phyloP scores from a whole-genome alignment of 1,140 invertebrate species.

The Patella vulgata region DNA sequence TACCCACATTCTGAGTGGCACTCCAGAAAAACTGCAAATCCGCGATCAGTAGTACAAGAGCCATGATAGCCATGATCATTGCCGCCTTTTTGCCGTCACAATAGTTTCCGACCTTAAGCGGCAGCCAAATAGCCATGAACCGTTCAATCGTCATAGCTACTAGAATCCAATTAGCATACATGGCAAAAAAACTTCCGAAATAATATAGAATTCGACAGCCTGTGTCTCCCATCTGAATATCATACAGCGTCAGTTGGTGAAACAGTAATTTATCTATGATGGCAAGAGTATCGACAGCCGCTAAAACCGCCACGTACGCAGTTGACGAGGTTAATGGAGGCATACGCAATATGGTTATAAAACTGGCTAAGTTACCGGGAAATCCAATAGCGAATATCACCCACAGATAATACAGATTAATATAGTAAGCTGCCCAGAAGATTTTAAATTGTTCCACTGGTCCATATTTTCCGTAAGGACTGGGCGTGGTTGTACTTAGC shows the following conservation, averaged over 20 bases:
- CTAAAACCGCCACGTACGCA: constrained; percentile 42
- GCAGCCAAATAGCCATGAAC: constrained; percentile 51
- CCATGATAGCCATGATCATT: constrained; percentile 17
- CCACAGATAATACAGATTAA: constrained; percentile 51
- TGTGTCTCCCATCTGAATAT: constrained; percentile 36
- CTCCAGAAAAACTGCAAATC: constrained; percentile 11
- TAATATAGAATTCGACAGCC: constrained; percentile 43
- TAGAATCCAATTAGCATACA: constrained; percentile 54
- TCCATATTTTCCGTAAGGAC: constrained; percentile 7
- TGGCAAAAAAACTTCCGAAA: constrained; percentile 40
- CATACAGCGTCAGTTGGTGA: constrained; percentile 31
- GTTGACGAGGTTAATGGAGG: constrained; percentile 45
- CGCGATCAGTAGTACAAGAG: constrained; percentile 9
- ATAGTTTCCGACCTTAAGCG: constrained; percentile 41
- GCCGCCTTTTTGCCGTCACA: constrained; percentile 28
- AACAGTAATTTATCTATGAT: constrained; percentile 42
- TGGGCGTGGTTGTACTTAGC: not conserved
- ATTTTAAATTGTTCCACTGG: constrained; percentile 11
- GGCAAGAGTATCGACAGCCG: constrained; percentile 38
- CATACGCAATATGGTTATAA: constrained; percentile 46
- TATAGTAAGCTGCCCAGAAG: constrained; percentile 23
- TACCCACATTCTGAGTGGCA: not conserved
- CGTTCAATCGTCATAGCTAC: constrained; percentile 48
- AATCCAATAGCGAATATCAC: constrained; percentile 46
- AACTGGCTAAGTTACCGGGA: constrained; percentile 44